Conservation (phyloP, 2,797 vertebrate genomes). For the Melanotaenia maccullochi region DNA sequence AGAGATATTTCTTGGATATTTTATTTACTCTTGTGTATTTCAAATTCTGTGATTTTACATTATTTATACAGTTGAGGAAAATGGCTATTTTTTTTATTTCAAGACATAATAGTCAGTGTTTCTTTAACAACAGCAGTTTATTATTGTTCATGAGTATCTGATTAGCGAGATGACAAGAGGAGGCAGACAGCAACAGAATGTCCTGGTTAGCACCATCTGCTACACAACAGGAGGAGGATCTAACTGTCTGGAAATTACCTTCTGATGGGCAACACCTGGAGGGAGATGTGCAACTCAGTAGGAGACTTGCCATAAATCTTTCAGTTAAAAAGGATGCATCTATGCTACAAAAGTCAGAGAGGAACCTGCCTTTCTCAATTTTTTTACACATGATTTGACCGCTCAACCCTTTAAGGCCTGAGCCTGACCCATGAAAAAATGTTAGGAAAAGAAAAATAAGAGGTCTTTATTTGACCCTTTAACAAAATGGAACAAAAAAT, state of each 20-base stretch:
- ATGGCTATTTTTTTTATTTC: neutral
- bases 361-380: neutral
- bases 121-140: constrained; percentile 33
- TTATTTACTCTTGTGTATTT: neutral
- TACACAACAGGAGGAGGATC: constrained; percentile 72
- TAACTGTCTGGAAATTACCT: constrained; percentile 74
- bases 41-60: neutral
- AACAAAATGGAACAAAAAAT: no score
- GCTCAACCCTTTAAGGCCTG: no score
- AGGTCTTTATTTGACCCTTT: no score
- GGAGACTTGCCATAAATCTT: constrained; percentile 44
- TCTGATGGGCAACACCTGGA: constrained; percentile 73
- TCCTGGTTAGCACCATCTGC: constrained; percentile 72
- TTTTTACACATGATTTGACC: neutral
- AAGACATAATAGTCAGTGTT: constrained; percentile 1
- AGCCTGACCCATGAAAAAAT: no score
- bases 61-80: neutral
- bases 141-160: constrained; percentile 68
- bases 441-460: no score
- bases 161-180: constrained; percentile 62
- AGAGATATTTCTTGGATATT: neutral
- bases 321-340: constrained; percentile 22
- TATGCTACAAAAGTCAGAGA: neutral
- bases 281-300: constrained; percentile 37
- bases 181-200: constrained; percentile 61